These are phyloP conservation scores for Alethe diademata DNA, from an alignment of 2,113 vertebrate genomes.

Conservation along the genomic window DNA sequence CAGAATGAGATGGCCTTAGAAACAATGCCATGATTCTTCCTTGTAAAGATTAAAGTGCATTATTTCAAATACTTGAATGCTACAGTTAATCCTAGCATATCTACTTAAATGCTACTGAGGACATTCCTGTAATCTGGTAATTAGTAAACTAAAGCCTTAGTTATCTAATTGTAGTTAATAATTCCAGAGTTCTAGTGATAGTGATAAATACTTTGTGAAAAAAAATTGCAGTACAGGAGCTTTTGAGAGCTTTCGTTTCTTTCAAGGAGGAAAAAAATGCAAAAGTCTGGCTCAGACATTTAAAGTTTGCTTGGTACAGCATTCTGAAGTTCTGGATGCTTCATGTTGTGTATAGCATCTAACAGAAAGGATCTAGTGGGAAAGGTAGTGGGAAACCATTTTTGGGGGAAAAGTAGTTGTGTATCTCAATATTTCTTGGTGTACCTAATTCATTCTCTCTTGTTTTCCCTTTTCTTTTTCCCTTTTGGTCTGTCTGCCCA, in stretches of 20 bases:
- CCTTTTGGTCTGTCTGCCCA: background rate
- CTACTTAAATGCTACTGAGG: background rate
- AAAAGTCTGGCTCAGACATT: background rate
- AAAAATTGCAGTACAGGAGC: background rate
- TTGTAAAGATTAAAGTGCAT: background rate
- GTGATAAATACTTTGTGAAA: background rate
- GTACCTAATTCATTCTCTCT: background rate
- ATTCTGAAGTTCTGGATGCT: background rate
- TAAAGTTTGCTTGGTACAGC: background rate
- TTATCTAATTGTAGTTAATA: background rate
- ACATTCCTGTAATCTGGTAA: background rate
- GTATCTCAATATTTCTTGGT: background rate
- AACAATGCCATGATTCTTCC: background rate
- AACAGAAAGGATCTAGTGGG: background rate
- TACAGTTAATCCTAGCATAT: background rate
- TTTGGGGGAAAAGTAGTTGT: background rate
- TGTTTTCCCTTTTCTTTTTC: fast-evolving
- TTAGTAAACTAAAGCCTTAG: background rate
- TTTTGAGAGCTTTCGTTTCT: background rate
- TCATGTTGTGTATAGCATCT: background rate
- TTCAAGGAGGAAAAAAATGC: background rate
- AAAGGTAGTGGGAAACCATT: background rate
- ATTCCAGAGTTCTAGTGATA: background rate
- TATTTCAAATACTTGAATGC: background rate
- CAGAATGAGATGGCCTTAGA: background rate